Evolutionary conservation across 2,888 invertebrate species (phyloP), one percentile per base, ranked within the genome.

Genomic region (Nysson spinosus): DNA sequence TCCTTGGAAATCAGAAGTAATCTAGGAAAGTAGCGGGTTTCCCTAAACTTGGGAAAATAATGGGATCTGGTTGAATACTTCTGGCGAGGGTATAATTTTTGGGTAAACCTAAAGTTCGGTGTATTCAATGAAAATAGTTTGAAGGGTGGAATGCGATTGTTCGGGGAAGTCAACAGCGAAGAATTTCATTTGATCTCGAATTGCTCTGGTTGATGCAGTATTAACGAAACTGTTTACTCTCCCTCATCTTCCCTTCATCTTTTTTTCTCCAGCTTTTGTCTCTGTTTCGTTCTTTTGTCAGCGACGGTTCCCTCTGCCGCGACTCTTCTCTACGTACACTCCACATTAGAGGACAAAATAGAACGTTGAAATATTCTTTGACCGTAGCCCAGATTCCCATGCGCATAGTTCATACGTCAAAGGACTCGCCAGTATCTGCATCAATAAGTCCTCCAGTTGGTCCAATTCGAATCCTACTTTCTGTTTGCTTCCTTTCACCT

Each of bases 121-220:
- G 14, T 34, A 28, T 7, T 7, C 11, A 26, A n/a, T 12, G 14
- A 54, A 62, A 58, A 66, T 54, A 49, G 43, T 22, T 56, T 56
- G 28, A 14, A 40, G 50, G 35, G 17, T 7, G 47, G 37, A 46
- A 35, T 60, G 43, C 43, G 44, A 58, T 43, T 20, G 32, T 22
- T 14, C 34, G 34, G n/a, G 14, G 34, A 46, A 42, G 51, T 52
- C 54, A 74, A 50, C 35, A 39, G n/a, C 20, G 46, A 19, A 51
- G 43, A 54, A 54, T 66, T 68, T 63, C 55, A 61, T 61, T 64
- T 24, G 54, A 65, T 58, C 50, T 28, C 28, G 51, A n/a, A 52
- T 43, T 40, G 64, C 16, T 35, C 52, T 63, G 49, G 46, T 42
- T 16, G 58, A 20, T 26, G 39, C 50, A 16, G 35, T 39, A 44